Conservation (phyloP, 1,140 invertebrate species). For the Lethrus apterus region DNA sequence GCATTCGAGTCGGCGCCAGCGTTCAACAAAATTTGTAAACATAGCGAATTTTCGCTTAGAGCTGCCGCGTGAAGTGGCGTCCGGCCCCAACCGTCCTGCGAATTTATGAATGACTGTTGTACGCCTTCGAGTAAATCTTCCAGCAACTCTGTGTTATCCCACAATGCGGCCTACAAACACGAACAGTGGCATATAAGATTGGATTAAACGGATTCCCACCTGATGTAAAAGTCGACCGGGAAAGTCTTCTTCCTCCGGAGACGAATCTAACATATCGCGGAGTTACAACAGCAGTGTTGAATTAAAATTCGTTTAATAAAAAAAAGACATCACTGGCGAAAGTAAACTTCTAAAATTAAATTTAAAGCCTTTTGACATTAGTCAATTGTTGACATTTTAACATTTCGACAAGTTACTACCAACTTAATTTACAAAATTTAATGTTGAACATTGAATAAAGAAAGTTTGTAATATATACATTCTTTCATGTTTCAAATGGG, state of each 20-base stretch:
- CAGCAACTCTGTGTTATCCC: slow-evolving; percentile 83
- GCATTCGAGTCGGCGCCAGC: slow-evolving; percentile 69
- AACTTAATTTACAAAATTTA: too few relatives aligned
- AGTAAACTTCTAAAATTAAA: too few relatives aligned
- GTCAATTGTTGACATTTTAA: too few relatives aligned
- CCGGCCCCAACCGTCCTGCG: slow-evolving; percentile 67
- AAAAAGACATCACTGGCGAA: too few relatives aligned
- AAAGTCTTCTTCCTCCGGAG: slow-evolving; percentile 72
- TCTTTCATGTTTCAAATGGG: too few relatives aligned
- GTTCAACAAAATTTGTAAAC: slow-evolving; percentile 63
- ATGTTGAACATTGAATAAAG: too few relatives aligned
- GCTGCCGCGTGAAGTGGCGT: slow-evolving; percentile 81
- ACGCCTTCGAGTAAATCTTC: slow-evolving; percentile 74
- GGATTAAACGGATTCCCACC: slow-evolving; percentile 39
- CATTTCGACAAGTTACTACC: too few relatives aligned
- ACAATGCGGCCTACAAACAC: slow-evolving; percentile 66
- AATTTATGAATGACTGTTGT: slow-evolving; percentile 59
- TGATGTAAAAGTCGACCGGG: slow-evolving; percentile 71
- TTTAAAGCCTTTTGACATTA: too few relatives aligned
- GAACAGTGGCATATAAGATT: slow-evolving; percentile 4
- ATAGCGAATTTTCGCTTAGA: slow-evolving; percentile 76
- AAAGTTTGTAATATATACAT: too few relatives aligned
- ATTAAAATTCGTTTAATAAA: too few relatives aligned
- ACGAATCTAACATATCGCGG: slow-evolving; percentile 52
- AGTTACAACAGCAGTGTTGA: too few relatives aligned